Evolutionary conservation across 2,113 vertebrate species (phyloP).

Genomic region (Indicator indicator): DNA sequence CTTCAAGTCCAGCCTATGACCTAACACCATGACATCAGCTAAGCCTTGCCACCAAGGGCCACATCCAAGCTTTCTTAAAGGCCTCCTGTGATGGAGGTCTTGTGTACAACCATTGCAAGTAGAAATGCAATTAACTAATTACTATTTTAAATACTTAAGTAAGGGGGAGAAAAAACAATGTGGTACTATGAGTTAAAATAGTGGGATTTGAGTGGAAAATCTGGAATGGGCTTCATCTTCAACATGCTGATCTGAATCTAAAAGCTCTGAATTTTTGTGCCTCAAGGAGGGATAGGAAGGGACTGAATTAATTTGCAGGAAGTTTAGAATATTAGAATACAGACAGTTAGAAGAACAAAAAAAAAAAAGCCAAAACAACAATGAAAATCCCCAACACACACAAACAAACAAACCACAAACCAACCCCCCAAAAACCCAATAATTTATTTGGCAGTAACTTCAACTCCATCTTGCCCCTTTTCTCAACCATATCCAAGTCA

Average conservation of each 20-base stretch:
- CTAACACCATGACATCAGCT: too few species aligned
- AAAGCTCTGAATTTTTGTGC: not conserved
- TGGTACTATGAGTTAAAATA: not conserved
- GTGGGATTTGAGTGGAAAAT: not conserved
- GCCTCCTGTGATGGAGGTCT: too few species aligned
- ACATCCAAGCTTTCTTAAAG: too few species aligned
- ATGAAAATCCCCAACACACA: too few species aligned
- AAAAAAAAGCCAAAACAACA: too few species aligned
- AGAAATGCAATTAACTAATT: not conserved
- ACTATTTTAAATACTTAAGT: not conserved
- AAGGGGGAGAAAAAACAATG: not conserved
- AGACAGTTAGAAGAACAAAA: too few species aligned
- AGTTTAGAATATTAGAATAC: not conserved
- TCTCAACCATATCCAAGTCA: constrained; percentile 45
- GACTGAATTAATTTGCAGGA: not conserved
- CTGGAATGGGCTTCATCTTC: not conserved
- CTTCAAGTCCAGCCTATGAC: too few species aligned
- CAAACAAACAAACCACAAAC: not conserved
- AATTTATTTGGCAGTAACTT: constrained; percentile 34
- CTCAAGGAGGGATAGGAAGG: not conserved
- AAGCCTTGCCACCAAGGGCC: too few species aligned
- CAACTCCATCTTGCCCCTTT: not conserved
- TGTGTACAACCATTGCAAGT: not conserved
- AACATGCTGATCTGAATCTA: not conserved
- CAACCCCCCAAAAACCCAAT: not conserved